Percentiles rank a stretch among this genome's conserved stretches.
Conservation (phyloP, 2,113 vertebrate genomes). For the Athene noctua region DNA sequence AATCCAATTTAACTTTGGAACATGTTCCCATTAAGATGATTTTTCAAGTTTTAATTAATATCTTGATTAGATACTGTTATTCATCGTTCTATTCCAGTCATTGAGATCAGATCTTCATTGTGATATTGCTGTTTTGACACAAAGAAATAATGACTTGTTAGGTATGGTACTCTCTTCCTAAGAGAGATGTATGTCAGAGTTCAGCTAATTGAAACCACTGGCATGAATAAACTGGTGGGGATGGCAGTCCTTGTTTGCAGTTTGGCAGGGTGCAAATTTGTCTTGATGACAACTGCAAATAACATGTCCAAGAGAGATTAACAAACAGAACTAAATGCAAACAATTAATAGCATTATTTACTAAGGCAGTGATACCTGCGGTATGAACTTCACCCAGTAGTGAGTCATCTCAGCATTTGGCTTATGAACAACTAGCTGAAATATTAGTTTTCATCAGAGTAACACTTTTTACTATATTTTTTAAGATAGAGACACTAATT, state of each 20-base stretch:
- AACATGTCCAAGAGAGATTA: conserved; percentile 3
- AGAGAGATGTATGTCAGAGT: background rate
- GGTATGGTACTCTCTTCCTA: background rate
- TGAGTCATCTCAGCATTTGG: background rate
- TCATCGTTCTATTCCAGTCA: background rate
- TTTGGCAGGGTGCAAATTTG: conserved; percentile 1
- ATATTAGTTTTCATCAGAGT: background rate
- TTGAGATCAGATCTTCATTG: background rate
- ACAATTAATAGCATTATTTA: conserved; percentile 32
- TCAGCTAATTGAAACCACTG: conserved; percentile 11
- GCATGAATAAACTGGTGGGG: background rate
- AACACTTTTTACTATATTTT: background rate
- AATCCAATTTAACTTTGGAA: conserved; percentile 41
- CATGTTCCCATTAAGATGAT: conserved; percentile 24
- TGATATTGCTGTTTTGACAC: conserved; percentile 3
- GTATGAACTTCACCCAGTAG: background rate
- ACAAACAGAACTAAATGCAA: conserved; percentile 23
- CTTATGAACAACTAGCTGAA: background rate
- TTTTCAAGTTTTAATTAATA: conserved; percentile 66
- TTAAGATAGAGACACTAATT: background rate
- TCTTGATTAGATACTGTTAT: conserved; percentile 45
- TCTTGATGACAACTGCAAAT: conserved; percentile 28
- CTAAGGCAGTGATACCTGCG: background rate
- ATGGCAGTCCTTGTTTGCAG: conserved; percentile 5
- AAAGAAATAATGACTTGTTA: background rate